Evolutionary conservation across 23 tunicate genomes (phyloP).

Genomic region (Trididemnum clinides): DNA sequence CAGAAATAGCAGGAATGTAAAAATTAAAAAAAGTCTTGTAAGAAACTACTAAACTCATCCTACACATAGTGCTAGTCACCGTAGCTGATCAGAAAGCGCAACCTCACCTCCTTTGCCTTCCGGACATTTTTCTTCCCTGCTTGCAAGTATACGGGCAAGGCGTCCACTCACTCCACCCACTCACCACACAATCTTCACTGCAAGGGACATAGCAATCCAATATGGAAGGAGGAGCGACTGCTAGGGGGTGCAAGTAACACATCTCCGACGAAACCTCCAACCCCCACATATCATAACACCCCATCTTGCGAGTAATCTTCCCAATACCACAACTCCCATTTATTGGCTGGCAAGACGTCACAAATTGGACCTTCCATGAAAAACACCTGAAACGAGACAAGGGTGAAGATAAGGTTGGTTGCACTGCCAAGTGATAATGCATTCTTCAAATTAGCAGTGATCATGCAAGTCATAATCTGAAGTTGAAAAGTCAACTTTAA

Average conservation of each 20-base stretch:
- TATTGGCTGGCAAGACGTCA: constrained; percentile 47
- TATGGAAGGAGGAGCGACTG: constrained; percentile 17
- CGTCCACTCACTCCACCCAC: constrained; percentile 73
- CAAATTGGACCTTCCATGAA: constrained; percentile 46
- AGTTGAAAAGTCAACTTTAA: too few species aligned
- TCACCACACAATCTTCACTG: constrained; percentile 60
- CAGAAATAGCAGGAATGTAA: too few species aligned
- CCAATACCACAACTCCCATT: constrained; percentile 62
- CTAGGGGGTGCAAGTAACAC: constrained; percentile 35
- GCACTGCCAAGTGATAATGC: too few species aligned
- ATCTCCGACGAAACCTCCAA: constrained; percentile 15
- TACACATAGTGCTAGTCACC: too few species aligned
- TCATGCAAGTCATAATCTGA: too few species aligned
- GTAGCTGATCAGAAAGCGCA: too few species aligned
- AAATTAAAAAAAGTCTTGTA: too few species aligned
- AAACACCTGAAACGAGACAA: constrained; percentile 52
- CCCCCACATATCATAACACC: constrained; percentile 73
- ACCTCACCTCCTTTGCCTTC: constrained; percentile 63
- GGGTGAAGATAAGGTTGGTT: too few species aligned
- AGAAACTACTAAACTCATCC: too few species aligned
- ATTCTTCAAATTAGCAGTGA: too few species aligned
- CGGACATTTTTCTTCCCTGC: constrained; percentile 50
- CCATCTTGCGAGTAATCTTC: constrained; percentile 9
- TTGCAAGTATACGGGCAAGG: constrained; percentile 74
- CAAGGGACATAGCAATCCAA: constrained; percentile 65